Conservation (phyloP, 2,888 invertebrate genomes). For the Cosmopolites sordidus region DNA sequence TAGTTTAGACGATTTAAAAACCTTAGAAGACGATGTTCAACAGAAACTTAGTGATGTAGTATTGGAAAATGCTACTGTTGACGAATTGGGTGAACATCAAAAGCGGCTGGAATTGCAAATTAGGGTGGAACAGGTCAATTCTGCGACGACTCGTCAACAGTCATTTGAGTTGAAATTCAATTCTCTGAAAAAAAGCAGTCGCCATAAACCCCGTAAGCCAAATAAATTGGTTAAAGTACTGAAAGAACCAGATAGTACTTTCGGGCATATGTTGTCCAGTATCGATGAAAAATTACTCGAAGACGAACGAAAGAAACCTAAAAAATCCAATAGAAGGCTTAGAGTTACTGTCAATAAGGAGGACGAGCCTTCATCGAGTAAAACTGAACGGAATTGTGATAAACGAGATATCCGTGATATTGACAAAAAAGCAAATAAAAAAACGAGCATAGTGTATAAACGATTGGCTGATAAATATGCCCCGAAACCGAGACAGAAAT, state of each 20-base stretch:
- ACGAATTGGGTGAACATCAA: conserved; percentile 51
- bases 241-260: conserved; percentile 33
- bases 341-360: conserved; percentile 12
- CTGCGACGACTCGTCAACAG: conserved; percentile 6
- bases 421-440: conserved; percentile 4
- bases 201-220: not conserved
- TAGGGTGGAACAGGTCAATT: conserved; percentile 35
- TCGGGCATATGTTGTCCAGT: conserved; percentile 34
- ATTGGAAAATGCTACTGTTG: conserved; percentile 48
- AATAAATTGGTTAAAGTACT: conserved; percentile 31
- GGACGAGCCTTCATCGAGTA: not conserved
- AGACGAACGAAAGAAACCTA: conserved; percentile 27
- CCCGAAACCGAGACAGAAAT: conserved; percentile 43
- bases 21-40: conserved; percentile 35
- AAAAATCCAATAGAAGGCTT: conserved; percentile 23
- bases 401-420: not conserved
- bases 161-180: not conserved
- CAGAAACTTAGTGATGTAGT: conserved; percentile 30
- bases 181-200: conserved; percentile 1
- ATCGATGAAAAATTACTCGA: conserved; percentile 35
- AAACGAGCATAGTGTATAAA: conserved; percentile 24
- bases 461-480: conserved; percentile 50
- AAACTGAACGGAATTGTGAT: not conserved
- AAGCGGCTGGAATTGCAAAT: conserved; percentile 51
- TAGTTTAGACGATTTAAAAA: conserved; percentile 42